Base-by-base conservation (phyloP, 2,888 invertebrate species). In the Hirtodrosophila alboralis region DNA sequence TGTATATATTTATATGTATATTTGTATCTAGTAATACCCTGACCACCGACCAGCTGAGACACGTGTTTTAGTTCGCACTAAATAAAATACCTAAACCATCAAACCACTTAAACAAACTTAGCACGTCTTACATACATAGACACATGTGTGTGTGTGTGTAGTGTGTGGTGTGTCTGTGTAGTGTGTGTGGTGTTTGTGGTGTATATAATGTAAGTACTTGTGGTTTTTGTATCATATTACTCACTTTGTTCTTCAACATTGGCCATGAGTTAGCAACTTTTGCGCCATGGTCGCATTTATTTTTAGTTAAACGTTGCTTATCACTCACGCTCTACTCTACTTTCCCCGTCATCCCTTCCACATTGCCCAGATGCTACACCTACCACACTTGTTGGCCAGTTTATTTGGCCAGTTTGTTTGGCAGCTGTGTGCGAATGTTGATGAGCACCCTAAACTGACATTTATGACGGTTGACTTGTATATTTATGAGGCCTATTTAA, bases 401-500 rank as follows among this genome's bases (percentile, higher is more conserved):
- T 26, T 45, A 26, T 28, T 43, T 23, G 23, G 23, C 8, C 13
- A 4, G 16, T 27, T 27, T 14, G 14, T 9, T 34, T 28, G 36
- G 18, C 28, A 23, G 33, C 57, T 37, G n/a, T 12, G 14, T 16
- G 12, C 14, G 28, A 13, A 21, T 37, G 27, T 28, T 27, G 27
- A 44, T 33, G 34, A 34, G 23, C 43, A 33, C 14, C 47, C 75
- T 52, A 58, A 79, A 72, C 62, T 62, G 59, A 56, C 72, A 79
- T 72, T 79, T 66, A 79, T 74, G 75, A 68, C 62, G 69, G 54
- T 64, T 66, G 69, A 83, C 63, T 83, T 66, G 61, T 68, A 69
- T 69, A 69, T 69, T 75, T 74, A 79, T 83, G 68, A 58, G 52
- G 43, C 65, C 61, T 66, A 63, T 61, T 70, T 43, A 40, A 59